Evolutionary conservation across 2,113 vertebrate genomes (phyloP), one percentile per base, ranked within the genome.

Genomic region (Pristiophorus japonicus): DNA sequence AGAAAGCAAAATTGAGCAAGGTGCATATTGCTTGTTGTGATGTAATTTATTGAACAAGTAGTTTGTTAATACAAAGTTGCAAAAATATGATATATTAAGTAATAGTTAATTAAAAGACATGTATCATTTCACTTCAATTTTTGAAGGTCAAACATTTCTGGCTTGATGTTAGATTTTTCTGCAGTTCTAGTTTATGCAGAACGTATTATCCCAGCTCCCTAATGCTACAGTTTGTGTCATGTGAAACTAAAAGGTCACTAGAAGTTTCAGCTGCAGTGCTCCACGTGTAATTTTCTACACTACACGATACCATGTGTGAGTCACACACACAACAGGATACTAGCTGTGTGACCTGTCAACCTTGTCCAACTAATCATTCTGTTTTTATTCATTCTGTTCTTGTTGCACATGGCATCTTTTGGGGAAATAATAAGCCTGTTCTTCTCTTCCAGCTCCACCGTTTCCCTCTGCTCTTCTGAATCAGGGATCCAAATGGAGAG

Each of bases 251-350:
- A 22, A 55, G 78, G 8, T 34, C 24, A 55, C 7, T 11, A 51
- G 85, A 55, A 27, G 14, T 90, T 51, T 88, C 85, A 88, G 24
- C 10, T 55, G 87, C 10, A 90, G 47, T 55, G 47, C 24, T 55
- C 51, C 5, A 59, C 7, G 45, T 90, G 24, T 90, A 59, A 55
- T 90, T 90, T 51, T 55, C 22, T 90, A 90, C 47, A 34, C 87
- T 30, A 90, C 30, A 34, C 51, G 87, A 90, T 90, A 59, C 87
- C 14, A 90, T 88, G 85, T 88, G 47, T 27, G n/a, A 88, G n/a
- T n/a, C n/a, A n/a, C n/a, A n/a, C n/a, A n/a, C n/a, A 34, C 87
- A 55, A 90, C 30, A 34, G 87, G 87, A 90, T 90, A 59, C 87
- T 34, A 90, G 85, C 85, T 88, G 85, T 88, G 47, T 27, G n/a